Evolutionary conservation across 2,113 vertebrate species (phyloP).

Genomic region (Pelodiscus sinensis): DNA sequence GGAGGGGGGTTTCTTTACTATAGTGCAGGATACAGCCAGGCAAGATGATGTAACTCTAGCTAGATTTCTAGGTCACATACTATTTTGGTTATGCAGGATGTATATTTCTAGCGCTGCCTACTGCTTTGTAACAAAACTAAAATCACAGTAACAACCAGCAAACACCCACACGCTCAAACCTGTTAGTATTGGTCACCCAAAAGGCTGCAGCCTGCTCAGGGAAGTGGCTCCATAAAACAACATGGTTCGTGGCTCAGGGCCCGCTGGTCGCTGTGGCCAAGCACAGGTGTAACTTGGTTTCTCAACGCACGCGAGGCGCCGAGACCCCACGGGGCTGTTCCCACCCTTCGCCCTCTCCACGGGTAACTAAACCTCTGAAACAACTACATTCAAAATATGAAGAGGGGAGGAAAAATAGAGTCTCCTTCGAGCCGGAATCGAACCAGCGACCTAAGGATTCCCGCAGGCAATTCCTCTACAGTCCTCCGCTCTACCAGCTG

Average conservation of each 20-base stretch:
- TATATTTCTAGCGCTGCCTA: neutral
- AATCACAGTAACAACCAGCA: neutral
- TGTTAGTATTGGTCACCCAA: too few relatives aligned
- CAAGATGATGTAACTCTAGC: neutral
- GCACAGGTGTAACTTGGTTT: too few relatives aligned
- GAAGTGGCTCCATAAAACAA: too few relatives aligned
- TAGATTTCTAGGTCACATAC: neutral
- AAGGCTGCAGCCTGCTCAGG: too few relatives aligned
- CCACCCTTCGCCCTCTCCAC: too few relatives aligned
- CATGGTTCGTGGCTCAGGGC: too few relatives aligned
- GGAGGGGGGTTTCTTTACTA: neutral
- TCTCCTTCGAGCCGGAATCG: conserved; percentile 89
- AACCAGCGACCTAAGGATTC: conserved; percentile 92
- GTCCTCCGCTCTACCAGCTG: conserved; percentile 92
- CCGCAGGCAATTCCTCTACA: conserved; percentile 70
- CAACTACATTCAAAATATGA: neutral
- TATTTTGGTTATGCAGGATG: neutral
- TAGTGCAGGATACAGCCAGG: neutral
- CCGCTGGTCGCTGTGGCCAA: too few relatives aligned
- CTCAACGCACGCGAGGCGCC: too few relatives aligned
- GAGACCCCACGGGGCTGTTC: too few relatives aligned
- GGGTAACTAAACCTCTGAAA: neutral
- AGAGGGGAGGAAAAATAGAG: neutral
- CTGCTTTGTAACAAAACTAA: neutral
- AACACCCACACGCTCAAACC: neutral